These are phyloP conservation scores for Cervus canadensis DNA, from an alignment of 2,113 vertebrate species.

Conservation along the genomic window DNA sequence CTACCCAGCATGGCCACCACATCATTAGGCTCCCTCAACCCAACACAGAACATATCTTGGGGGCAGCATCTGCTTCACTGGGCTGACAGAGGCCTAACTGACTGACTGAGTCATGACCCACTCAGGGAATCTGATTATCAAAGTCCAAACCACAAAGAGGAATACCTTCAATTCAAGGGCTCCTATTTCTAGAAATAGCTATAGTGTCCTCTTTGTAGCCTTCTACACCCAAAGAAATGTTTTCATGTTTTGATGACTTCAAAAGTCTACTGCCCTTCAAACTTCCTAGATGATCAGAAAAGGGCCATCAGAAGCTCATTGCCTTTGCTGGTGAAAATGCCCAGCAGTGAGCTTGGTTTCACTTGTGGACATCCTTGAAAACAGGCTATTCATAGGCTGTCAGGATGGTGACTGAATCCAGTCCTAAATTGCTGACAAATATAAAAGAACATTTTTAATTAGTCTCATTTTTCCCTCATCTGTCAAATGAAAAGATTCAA, in stretches of 20 bases:
- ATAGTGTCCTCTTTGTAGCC: slow-evolving; percentile 47
- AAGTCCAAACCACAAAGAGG: slow-evolving; percentile 65
- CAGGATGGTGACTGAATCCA: slow-evolving; percentile 34
- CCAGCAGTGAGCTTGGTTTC: not conserved
- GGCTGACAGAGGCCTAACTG: not conserved
- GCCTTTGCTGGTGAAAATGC: not conserved
- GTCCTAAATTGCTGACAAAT: slow-evolving; percentile 38
- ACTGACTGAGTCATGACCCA: slow-evolving; percentile 16
- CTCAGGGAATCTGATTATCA: slow-evolving; percentile 52
- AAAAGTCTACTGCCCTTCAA: slow-evolving; percentile 58
- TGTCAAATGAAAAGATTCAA: slow-evolving; percentile 44
- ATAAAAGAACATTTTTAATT: slow-evolving; percentile 56
- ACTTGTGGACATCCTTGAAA: slow-evolving; percentile 39
- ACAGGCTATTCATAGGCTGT: slow-evolving; percentile 41
- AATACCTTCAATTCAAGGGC: slow-evolving; percentile 59
- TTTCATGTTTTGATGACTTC: slow-evolving; percentile 66
- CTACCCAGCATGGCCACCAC: not conserved
- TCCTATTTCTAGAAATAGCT: slow-evolving; percentile 69
- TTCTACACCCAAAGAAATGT: slow-evolving; percentile 52
- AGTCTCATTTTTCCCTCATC: slow-evolving; percentile 33
- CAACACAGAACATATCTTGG: not conserved
- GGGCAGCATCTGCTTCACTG: not conserved
- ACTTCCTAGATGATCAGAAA: slow-evolving; percentile 59
- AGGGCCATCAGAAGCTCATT: not conserved
- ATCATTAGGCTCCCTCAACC: not conserved